Percentiles rank a stretch among this genome's conserved stretches.
Conservation (phyloP, 2,113 vertebrate genomes). For the Eulacestoma nigropectus region DNA sequence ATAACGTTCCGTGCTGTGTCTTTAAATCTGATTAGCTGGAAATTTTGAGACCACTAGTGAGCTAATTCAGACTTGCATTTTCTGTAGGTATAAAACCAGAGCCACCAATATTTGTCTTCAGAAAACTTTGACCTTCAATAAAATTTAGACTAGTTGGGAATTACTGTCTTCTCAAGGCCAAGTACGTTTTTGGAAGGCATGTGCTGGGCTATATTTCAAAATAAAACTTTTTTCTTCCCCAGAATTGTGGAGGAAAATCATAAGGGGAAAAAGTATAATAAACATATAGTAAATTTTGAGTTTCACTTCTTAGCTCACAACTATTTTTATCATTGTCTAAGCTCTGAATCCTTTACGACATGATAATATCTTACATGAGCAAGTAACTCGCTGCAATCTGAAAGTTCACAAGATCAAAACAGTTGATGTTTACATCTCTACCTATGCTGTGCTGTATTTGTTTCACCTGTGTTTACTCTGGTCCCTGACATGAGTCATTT, state of each 20-base stretch:
- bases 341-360: neutral
- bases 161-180: neutral
- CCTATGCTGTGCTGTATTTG: neutral
- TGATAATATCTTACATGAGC: neutral
- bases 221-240: neutral
- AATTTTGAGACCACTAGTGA: neutral
- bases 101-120: neutral
- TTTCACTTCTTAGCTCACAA: neutral
- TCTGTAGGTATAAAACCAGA: neutral
- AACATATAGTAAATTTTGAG: neutral
- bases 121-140: neutral
- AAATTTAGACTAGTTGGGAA: neutral
- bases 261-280: neutral
- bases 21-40: neutral
- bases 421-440: neutral
- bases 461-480: neutral
- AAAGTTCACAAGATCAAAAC: neutral
- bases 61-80: neutral
- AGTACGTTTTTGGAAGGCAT: neutral
- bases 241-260: neutral
- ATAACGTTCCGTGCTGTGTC: neutral
- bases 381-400: neutral
- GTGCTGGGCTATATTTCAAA: neutral
- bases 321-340: neutral
- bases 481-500: neutral